phyloP scores from a whole-genome alignment of 2,888 invertebrate genomes.

The Pegoplata infirma region DNA sequence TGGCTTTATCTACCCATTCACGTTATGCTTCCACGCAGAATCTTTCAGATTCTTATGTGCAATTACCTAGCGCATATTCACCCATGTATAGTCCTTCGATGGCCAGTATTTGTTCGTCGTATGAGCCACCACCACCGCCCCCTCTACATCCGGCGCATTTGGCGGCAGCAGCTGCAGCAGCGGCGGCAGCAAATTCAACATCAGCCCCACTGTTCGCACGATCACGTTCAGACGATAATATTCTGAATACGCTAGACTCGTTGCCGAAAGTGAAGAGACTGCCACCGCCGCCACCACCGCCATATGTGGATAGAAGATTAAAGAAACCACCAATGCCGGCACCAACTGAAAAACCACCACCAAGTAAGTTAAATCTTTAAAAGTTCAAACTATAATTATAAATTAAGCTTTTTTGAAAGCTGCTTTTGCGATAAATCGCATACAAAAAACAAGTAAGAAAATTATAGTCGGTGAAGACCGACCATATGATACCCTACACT shows the following conservation, averaged over 20 bases:
- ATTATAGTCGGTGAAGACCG: too few relatives aligned
- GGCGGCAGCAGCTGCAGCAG: conserved; percentile 66
- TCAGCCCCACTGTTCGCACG: conserved; percentile 81
- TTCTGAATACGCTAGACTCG: conserved; percentile 84
- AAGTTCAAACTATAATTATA: too few relatives aligned
- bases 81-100: conserved; percentile 84
- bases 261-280: conserved; percentile 79
- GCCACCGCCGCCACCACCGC: conserved; percentile 81
- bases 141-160: conserved; percentile 80
- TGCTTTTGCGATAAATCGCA: too few relatives aligned
- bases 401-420: too few relatives aligned
- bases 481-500: too few relatives aligned
- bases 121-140: conserved; percentile 84
- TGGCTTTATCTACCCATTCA: conserved; percentile 83
- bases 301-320: conserved; percentile 77
- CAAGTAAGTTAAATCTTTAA: conserved; percentile 72
- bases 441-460: too few relatives aligned
- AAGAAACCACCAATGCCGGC: conserved; percentile 79
- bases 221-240: conserved; percentile 89
- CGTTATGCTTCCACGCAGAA: conserved; percentile 90
- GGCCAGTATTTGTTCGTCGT: conserved; percentile 82
- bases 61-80: conserved; percentile 81
- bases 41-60: conserved; percentile 86
- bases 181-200: conserved; percentile 71
- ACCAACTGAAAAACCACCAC: conserved; percentile 78